Conservation (phyloP, 2,888 invertebrate species). For the Nymphalis c-album region DNA sequence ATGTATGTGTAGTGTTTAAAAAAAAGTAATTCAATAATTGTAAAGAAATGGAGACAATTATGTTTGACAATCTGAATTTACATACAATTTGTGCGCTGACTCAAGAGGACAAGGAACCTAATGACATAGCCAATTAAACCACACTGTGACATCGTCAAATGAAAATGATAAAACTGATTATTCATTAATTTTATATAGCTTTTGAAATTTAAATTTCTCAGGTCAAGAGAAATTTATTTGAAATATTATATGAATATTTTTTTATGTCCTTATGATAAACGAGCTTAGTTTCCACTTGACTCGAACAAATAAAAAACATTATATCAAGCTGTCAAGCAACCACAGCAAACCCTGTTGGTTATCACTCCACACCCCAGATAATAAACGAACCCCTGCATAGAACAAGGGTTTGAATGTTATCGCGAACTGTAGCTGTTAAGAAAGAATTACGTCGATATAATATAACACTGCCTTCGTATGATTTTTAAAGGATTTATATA, state of each 20-base stretch:
- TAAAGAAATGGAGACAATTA: too few relatives aligned
- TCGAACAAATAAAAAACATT: background rate
- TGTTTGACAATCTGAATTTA: constrained; percentile 12
- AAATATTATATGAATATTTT: background rate
- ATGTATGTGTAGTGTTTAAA: too few relatives aligned
- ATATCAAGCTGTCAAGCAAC: constrained; percentile 12
- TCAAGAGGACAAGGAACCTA: constrained; percentile 22
- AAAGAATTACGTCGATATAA: background rate
- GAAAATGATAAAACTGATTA: background rate
- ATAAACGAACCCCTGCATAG: constrained; percentile 43
- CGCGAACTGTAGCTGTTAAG: background rate
- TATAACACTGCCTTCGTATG: background rate
- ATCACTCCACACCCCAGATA: constrained; percentile 62
- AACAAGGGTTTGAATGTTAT: constrained; percentile 12
- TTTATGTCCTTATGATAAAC: too few relatives aligned
- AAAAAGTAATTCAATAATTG: too few relatives aligned
- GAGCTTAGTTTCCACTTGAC: background rate
- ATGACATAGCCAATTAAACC: constrained; percentile 18
- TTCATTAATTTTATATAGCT: background rate
- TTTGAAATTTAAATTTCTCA: background rate
- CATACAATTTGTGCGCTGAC: constrained; percentile 12
- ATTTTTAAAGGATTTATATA: background rate
- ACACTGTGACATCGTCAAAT: constrained; percentile 1
- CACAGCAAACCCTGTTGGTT: constrained; percentile 48
- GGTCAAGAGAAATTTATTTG: background rate